Conservation (phyloP, 2,113 vertebrate genomes). For the Anser cygnoides region DNA sequence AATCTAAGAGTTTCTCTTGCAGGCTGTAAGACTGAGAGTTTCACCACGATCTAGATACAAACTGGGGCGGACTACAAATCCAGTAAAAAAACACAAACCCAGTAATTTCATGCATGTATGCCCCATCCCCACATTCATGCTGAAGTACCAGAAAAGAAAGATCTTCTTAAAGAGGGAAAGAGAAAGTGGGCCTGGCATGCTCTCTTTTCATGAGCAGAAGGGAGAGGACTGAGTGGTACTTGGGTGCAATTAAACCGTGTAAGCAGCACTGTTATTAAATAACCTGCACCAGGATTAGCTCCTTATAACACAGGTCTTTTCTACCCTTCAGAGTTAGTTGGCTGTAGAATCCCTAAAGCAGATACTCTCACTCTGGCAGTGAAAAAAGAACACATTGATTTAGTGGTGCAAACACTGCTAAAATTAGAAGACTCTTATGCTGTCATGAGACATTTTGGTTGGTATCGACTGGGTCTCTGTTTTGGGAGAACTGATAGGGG, state of each 20-base stretch:
- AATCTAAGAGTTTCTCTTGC: not conserved
- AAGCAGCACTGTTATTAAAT: not conserved
- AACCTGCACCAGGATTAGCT: not conserved
- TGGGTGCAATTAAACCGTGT: not conserved
- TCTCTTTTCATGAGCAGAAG: not conserved
- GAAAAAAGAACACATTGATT: not conserved
- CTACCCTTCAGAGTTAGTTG: not conserved
- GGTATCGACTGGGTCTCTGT: not conserved
- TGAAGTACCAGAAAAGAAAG: not conserved
- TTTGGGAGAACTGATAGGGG: not conserved
- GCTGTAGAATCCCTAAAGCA: not conserved
- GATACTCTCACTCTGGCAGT: not conserved
- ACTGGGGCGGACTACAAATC: not conserved
- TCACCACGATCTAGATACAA: not conserved
- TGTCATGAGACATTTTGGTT: not conserved
- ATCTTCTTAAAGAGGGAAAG: not conserved
- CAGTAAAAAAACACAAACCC: not conserved
- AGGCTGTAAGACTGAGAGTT: not conserved
- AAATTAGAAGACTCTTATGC: not conserved
- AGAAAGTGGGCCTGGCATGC: not conserved
- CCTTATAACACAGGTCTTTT: not conserved
- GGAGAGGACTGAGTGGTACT: not conserved
- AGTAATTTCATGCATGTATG: not conserved
- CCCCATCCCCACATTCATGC: not conserved
- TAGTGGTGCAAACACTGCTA: not conserved